A percentile compares a stretch with the other conserved stretches of the same genome.
These are phyloP conservation scores for Lindbergichthys nudifrons DNA, from an alignment of 2,797 vertebrate species.

Conservation along the genomic window DNA sequence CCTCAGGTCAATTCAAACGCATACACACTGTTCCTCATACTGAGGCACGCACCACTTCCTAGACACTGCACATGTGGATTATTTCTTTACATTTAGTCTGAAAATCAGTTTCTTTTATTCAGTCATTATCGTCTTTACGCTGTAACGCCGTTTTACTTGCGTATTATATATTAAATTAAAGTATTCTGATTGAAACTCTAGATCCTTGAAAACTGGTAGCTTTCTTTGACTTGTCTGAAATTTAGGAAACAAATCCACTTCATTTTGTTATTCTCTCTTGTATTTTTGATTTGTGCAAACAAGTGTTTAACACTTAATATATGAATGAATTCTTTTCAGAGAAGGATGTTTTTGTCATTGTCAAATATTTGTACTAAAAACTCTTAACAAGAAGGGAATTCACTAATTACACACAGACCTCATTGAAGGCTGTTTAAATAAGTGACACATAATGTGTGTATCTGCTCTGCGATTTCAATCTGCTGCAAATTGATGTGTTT, in stretches of 20 bases:
- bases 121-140: not conserved
- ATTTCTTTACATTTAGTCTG: not conserved
- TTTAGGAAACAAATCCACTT: not conserved
- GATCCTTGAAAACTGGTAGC: not conserved
- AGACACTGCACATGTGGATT: not conserved
- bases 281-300: not conserved
- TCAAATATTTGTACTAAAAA: no score
- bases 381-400: no score
- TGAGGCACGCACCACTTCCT: not conserved
- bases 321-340: not conserved
- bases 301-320: not conserved
- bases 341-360: not conserved
- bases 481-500: no score
- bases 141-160: not conserved
- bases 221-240: not conserved
- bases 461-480: no score
- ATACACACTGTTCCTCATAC: constrained; percentile 1
- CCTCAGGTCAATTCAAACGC: constrained; percentile 87
- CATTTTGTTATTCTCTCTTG: not conserved
- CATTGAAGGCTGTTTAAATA: no score
- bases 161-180: not conserved
- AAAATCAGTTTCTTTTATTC: not conserved
- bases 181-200: not conserved
- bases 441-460: no score
- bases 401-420: no score